phyloP scores from a whole-genome alignment of 2,797 vertebrate genomes.

The Linurgus olivaceus region DNA sequence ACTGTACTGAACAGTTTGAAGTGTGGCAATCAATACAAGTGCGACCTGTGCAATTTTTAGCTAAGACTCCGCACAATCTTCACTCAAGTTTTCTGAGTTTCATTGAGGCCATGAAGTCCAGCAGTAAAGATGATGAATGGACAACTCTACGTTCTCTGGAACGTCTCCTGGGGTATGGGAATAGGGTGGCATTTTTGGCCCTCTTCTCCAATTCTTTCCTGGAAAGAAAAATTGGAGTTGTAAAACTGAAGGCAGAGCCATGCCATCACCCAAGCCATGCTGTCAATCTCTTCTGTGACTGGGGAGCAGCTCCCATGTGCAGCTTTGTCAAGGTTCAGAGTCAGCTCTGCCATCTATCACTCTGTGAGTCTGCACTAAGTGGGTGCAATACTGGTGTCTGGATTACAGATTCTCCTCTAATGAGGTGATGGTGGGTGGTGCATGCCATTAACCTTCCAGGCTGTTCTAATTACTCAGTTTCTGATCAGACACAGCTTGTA shows the following conservation, averaged over 20 bases:
- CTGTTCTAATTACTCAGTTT: conserved; percentile 45
- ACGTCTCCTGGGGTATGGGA: not conserved
- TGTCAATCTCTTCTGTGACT: not conserved
- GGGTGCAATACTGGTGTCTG: not conserved
- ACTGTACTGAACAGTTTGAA: not conserved
- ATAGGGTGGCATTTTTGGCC: not conserved
- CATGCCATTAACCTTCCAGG: conserved; percentile 36
- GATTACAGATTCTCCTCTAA: not conserved
- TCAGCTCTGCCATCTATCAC: not conserved
- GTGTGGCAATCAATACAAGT: not conserved
- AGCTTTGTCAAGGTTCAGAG: not conserved
- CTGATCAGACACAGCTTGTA: conserved; percentile 10
- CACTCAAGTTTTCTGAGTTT: not conserved
- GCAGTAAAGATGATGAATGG: not conserved
- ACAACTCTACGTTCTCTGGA: not conserved
- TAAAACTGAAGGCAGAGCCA: not conserved
- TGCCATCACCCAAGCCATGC: not conserved
- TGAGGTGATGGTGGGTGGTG: conserved; percentile 23
- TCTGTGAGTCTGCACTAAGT: not conserved
- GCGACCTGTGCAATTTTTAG: not conserved
- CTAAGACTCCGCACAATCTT: not conserved
- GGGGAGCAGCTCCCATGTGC: not conserved
- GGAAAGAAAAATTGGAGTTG: not conserved
- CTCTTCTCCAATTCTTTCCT: not conserved
- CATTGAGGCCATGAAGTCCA: not conserved